Base-by-base conservation (phyloP, 30 jellyfish, hydroid and myxozoan species). In the Hydractinia echinata region DNA sequence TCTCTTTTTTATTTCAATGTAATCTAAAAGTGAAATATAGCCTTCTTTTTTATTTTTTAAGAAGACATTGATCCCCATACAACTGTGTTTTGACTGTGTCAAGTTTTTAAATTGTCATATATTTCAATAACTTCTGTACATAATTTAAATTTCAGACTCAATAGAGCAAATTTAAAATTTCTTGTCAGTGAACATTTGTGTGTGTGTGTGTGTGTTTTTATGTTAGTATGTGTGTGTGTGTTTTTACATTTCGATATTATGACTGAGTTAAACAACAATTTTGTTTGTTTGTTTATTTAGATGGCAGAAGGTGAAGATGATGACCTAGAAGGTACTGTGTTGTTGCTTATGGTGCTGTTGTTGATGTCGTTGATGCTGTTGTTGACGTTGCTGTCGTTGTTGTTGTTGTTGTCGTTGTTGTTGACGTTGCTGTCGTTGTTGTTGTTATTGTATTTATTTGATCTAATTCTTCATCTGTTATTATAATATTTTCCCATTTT, bases 241-340 rank as follows among this genome's bases (percentile, higher is more conserved):
- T 60, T 60, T 60, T 60, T 60, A 30, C 2, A 2, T 30, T n/a
- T n/a, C n/a, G n/a, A n/a, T n/a, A n/a, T n/a, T n/a, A n/a, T n/a
- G n/a, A n/a, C n/a, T n/a, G n/a, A n/a, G n/a, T n/a, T n/a, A n/a
- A 2, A 30, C 44, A 1, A 30, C 44, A 30, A 30, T 0, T 30
- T 30, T 30, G 44, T 30, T 30, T 30, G 19, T 9, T 64, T 64
- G 0, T 64, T 51, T 7, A n/a, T 74, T 74, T 74, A 74, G 83
- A n/a, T 74, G 66, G 83, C 30, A 10, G 83, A 74, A 74, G 83
- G 66, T 49, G 83, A 74, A 74, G 83, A 49, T 49, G 83, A 58
- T 74, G 83, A 74, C 30, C 72, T 74, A 48, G 83, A 74, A 74
- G 83, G 83, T 74, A 5, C 19, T 30, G 74, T 64, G 19, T 64